Percentiles rank a stretch among this genome's conserved stretches.
Evolutionary conservation across 2,113 vertebrate genomes (phyloP).

Genomic region (Solea senegalensis): DNA sequence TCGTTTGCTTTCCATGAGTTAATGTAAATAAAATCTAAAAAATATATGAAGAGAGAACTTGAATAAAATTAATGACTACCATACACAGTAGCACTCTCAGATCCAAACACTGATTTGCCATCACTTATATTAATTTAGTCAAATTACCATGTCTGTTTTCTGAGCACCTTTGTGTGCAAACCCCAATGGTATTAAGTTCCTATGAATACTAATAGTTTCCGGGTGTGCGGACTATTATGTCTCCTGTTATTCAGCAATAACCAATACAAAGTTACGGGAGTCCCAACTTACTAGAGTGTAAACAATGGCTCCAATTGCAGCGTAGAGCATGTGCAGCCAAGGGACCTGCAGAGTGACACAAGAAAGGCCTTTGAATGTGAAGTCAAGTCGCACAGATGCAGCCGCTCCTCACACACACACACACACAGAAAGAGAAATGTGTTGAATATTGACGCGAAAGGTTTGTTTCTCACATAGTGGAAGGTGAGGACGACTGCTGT

Average conservation of each 20-base stretch:
- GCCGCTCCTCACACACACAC: conserved; percentile 26
- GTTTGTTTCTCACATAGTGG: conserved; percentile 87
- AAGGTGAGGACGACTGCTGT: conserved; percentile 89
- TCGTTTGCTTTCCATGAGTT: neutral
- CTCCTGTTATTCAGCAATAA: conserved; percentile 7
- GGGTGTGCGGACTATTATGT: neutral
- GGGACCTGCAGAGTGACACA: conserved; percentile 79
- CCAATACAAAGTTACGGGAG: neutral
- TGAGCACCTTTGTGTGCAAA: neutral
- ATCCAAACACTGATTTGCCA: neutral
- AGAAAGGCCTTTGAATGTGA: conserved; percentile 50
- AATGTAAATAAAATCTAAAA: neutral
- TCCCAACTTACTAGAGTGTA: conserved; percentile 91
- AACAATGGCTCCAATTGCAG: conserved; percentile 87
- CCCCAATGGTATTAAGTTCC: neutral
- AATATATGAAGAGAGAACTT: neutral
- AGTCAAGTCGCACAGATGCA: conserved; percentile 31
- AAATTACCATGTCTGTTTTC: neutral
- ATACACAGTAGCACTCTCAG: neutral
- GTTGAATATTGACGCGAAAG: neutral
- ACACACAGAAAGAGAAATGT: conserved; percentile 17
- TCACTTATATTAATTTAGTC: neutral
- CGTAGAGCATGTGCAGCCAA: conserved; percentile 96
- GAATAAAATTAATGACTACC: neutral
- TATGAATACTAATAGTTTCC: neutral